These are phyloP conservation scores for Poecile atricapillus DNA, from an alignment of 2,113 vertebrate genomes.

Conservation along the genomic window DNA sequence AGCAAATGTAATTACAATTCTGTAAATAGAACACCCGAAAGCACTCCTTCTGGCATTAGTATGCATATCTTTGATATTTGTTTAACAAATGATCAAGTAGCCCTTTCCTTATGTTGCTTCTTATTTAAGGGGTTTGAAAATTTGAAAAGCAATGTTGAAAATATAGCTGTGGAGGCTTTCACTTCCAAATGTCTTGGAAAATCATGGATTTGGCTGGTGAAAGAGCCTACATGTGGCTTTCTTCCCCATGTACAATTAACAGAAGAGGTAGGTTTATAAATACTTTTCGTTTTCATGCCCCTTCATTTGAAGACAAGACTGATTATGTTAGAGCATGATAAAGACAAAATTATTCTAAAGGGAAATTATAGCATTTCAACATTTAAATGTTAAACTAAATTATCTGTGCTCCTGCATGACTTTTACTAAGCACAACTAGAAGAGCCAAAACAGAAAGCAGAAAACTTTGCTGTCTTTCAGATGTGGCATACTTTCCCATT, in stretches of 20 bases:
- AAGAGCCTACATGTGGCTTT: background rate
- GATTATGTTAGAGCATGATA: background rate
- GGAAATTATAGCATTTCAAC: background rate
- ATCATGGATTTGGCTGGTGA: background rate
- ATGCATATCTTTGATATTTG: slow-evolving; percentile 59
- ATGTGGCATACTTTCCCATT: background rate
- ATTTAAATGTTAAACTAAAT: background rate
- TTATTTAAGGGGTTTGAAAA: slow-evolving; percentile 31
- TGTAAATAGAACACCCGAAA: slow-evolving; percentile 66
- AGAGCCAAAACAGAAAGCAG: background rate
- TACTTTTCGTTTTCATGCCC: background rate
- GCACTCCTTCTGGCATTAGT: slow-evolving; percentile 61
- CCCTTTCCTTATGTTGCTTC: slow-evolving; percentile 37
- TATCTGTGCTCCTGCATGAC: background rate
- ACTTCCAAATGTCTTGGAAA: background rate
- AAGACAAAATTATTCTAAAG: background rate
- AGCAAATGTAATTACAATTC: slow-evolving; percentile 71
- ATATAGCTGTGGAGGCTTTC: background rate
- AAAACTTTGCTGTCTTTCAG: background rate
- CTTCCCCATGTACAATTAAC: background rate
- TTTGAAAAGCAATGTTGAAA: background rate
- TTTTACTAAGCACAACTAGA: background rate
- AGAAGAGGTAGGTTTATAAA: background rate
- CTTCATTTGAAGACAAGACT: background rate
- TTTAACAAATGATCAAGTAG: slow-evolving; percentile 61